Conservation (phyloP, 2,113 vertebrate species). For the Aldabrachelys gigantea region DNA sequence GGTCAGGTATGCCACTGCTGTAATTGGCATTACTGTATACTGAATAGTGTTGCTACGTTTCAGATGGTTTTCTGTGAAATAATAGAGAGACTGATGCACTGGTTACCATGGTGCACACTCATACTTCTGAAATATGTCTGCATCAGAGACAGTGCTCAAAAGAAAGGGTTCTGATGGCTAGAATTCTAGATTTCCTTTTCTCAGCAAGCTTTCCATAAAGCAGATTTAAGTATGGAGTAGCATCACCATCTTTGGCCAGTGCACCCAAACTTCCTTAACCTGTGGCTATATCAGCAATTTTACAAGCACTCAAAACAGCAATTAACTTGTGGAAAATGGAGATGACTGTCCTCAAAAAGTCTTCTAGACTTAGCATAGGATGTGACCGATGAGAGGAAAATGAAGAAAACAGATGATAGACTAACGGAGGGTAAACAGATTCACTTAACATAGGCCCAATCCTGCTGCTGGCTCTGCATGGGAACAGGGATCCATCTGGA, state of each 20-base stretch:
- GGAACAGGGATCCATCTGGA: neutral
- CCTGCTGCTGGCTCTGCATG: neutral
- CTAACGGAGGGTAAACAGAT: too few species aligned
- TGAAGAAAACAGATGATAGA: neutral
- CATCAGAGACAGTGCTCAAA: neutral
- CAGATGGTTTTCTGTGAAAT: neutral
- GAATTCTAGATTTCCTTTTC: neutral
- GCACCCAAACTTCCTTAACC: too few species aligned
- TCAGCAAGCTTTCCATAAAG: neutral
- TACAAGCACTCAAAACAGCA: accelerated
- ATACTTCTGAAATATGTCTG: neutral
- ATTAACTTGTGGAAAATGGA: neutral
- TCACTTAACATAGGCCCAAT: neutral
- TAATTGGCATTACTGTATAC: neutral
- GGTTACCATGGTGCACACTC: neutral
- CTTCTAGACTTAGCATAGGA: neutral
- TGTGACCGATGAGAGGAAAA: neutral
- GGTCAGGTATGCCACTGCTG: neutral
- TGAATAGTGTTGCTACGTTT: neutral
- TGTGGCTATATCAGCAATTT: neutral
- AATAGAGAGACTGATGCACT: neutral
- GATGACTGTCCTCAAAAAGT: neutral
- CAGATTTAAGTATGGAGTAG: neutral
- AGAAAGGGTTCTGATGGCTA: neutral
- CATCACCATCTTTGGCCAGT: neutral